phyloP scores from a whole-genome alignment of 2,113 vertebrate species.

The Noturus placidus region DNA sequence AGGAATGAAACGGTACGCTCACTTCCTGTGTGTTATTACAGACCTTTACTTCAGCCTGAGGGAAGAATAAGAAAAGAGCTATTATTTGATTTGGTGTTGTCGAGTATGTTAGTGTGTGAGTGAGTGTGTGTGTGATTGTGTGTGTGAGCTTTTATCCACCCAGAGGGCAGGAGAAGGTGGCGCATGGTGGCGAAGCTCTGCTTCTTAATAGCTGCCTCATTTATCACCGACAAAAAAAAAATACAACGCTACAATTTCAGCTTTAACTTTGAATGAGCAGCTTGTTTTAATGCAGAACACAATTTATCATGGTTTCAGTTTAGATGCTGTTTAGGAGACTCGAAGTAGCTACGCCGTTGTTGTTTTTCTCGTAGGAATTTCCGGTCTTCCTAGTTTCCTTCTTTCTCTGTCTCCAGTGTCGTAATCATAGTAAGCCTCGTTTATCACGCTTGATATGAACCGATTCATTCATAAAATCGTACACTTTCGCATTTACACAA shows the following conservation, averaged over 20 bases:
- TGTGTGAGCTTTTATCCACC: not conserved
- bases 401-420: not conserved
- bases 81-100: not conserved
- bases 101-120: not conserved
- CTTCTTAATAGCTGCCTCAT: conserved; percentile 33
- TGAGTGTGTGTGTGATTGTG: not conserved
- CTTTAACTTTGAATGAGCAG: not conserved
- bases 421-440: not conserved
- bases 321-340: not conserved
- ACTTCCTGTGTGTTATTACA: conserved; percentile 25
- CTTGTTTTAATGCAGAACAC: not conserved
- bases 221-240: conserved; percentile 23
- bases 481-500: too few species aligned
- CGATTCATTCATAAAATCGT: too few species aligned
- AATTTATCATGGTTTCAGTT: not conserved
- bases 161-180: conserved; percentile 51
- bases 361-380: not conserved
- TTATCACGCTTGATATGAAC: not conserved
- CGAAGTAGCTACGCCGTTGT: too few species aligned
- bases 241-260: conserved; percentile 31
- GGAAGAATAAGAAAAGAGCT: not conserved
- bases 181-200: conserved; percentile 33
- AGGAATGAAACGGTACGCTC: not conserved
- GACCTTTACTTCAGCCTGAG: not conserved
- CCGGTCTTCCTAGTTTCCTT: not conserved